Evolutionary conservation across 2,113 vertebrate genomes (phyloP).

Genomic region (Coptodon bakossiorum): DNA sequence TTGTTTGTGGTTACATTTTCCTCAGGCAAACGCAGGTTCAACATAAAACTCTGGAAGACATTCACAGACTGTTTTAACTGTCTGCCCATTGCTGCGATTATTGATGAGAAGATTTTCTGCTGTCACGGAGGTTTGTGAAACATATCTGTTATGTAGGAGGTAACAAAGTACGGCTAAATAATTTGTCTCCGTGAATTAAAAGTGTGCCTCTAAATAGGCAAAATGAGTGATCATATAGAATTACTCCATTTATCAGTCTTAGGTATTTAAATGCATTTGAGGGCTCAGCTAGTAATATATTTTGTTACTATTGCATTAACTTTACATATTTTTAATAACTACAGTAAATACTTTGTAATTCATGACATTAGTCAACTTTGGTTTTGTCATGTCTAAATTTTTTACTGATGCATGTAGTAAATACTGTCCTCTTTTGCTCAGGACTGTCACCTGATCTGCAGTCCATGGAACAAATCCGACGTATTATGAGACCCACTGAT

Average conservation of each 20-base stretch:
- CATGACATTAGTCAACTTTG: not conserved
- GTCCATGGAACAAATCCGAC: conserved; percentile 93
- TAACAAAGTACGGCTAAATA: not conserved
- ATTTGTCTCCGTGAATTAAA: not conserved
- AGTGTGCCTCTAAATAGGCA: not conserved
- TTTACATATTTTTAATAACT: not conserved
- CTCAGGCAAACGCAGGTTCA: conserved; percentile 90
- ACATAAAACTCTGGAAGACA: conserved; percentile 96
- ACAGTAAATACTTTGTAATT: not conserved
- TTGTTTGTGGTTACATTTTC: not conserved
- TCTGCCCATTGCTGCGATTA: conserved; percentile 92
- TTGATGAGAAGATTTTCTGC: conserved; percentile 97
- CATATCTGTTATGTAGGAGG: not conserved
- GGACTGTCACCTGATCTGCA: conserved; percentile 92
- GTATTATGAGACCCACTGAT: conserved; percentile 96
- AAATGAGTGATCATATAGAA: not conserved
- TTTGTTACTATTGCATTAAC: not conserved
- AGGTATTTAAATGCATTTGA: not conserved
- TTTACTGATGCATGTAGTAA: not conserved
- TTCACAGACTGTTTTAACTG: conserved; percentile 97
- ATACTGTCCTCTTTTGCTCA: conserved; percentile 27
- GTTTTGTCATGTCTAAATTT: not conserved
- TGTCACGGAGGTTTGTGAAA: conserved; percentile 87
- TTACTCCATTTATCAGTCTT: not conserved
- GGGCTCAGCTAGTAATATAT: not conserved